These are phyloP conservation scores for Nomada fabriciana DNA, from an alignment of 2,888 invertebrate genomes.

Conservation along the genomic window DNA sequence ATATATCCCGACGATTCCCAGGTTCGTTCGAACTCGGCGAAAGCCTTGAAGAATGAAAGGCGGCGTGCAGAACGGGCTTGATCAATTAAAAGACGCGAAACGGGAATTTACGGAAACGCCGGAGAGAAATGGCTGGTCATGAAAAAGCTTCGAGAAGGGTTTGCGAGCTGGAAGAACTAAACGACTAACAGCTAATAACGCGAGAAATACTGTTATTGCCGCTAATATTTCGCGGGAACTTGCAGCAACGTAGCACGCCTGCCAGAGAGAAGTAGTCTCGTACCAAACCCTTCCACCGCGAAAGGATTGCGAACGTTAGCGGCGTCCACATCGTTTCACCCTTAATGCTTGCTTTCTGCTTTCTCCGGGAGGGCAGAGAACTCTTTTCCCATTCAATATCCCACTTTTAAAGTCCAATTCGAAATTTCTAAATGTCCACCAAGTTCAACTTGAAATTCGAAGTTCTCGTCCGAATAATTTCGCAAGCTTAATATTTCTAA, in stretches of 20 bases:
- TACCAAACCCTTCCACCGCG: slow-evolving; percentile 52
- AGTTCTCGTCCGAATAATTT: background rate
- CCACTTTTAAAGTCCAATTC: background rate
- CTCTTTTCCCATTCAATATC: slow-evolving; percentile 33
- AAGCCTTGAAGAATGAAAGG: slow-evolving; percentile 22
- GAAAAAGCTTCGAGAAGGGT: slow-evolving; percentile 24
- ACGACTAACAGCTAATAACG: slow-evolving; percentile 77
- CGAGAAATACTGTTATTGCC: slow-evolving; percentile 81
- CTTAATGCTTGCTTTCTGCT: slow-evolving; percentile 72
- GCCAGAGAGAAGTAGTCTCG: slow-evolving; percentile 61
- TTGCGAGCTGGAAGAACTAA: slow-evolving; percentile 36
- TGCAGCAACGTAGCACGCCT: slow-evolving; percentile 49
- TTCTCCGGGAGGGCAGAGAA: slow-evolving; percentile 52
- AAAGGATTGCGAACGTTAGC: slow-evolving; percentile 75
- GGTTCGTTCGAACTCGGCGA: slow-evolving; percentile 36
- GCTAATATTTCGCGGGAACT: slow-evolving; percentile 76
- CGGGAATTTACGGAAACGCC: slow-evolving; percentile 29
- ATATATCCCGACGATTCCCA: slow-evolving; percentile 51
- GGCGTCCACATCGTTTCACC: slow-evolving; percentile 37
- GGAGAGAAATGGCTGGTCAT: slow-evolving; percentile 12
- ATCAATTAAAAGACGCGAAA: slow-evolving; percentile 67
- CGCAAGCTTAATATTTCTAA: no score
- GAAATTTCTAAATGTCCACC: no score
- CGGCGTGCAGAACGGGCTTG: slow-evolving; percentile 12
- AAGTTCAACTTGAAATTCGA: background rate